phyloP scores from a whole-genome alignment of 2,113 vertebrate species.

The Strix aluco region DNA sequence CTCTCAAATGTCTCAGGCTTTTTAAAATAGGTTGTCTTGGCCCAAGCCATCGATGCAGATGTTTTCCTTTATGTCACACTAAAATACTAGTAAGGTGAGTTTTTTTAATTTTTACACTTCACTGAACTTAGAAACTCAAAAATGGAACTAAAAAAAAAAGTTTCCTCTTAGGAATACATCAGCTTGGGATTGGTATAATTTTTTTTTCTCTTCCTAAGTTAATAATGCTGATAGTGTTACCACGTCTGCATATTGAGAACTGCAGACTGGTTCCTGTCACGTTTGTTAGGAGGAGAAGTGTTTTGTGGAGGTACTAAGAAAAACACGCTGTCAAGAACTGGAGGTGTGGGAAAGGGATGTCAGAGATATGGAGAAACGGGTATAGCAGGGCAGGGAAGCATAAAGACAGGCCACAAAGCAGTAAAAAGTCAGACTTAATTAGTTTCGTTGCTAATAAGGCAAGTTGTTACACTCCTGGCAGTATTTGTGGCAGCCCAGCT shows the following conservation, averaged over 20 bases:
- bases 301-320: not conserved
- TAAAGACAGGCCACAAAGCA: not conserved
- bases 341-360: not conserved
- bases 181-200: not conserved
- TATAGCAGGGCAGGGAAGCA: not conserved
- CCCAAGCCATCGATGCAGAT: not conserved
- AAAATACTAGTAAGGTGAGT: not conserved
- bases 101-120: not conserved
- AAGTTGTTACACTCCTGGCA: not conserved
- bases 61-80: not conserved
- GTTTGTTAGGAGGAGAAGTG: not conserved
- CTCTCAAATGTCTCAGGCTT: not conserved
- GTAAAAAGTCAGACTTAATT: not conserved
- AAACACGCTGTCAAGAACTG: not conserved
- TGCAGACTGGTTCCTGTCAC: not conserved
- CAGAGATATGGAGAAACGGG: not conserved
- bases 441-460: not conserved
- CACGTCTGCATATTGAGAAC: not conserved
- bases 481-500: not conserved
- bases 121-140: not conserved
- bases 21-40: not conserved
- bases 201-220: not conserved
- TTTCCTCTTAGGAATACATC: not conserved
- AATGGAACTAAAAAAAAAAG: not conserved
- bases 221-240: not conserved